phyloP scores from a whole-genome alignment of 2,888 invertebrate genomes.

The Sphecodes monilicornis region DNA sequence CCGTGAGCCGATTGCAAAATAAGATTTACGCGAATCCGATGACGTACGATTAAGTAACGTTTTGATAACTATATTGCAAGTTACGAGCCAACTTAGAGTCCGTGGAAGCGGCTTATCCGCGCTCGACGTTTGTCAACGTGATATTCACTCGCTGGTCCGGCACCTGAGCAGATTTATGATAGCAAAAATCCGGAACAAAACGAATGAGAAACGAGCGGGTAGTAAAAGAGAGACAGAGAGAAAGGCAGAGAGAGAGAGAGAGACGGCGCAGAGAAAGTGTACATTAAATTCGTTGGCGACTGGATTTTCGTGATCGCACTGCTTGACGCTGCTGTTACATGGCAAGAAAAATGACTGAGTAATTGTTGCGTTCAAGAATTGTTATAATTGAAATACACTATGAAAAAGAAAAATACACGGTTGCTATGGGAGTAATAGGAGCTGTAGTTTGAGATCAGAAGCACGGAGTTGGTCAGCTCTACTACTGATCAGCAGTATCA shows the following conservation, averaged over 20 bases:
- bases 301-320: neutral
- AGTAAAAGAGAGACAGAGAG: neutral
- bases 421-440: neutral
- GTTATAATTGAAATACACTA: neutral
- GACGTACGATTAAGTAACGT: conserved; percentile 63
- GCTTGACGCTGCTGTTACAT: neutral
- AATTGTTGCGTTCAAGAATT: neutral
- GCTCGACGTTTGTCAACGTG: conserved; percentile 39
- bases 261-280: neutral
- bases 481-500: too few species aligned
- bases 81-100: conserved; percentile 50
- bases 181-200: neutral
- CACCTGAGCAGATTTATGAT: neutral
- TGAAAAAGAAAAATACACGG: neutral
- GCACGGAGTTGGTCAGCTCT: neutral
- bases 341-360: neutral
- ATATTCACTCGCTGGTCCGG: conserved; percentile 44
- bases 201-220: neutral
- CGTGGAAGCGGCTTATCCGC: conserved; percentile 23
- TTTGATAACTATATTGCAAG: conserved; percentile 63
- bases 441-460: neutral
- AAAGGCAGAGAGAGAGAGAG: neutral
- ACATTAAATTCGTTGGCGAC: neutral
- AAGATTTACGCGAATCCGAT: conserved; percentile 63
- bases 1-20: conserved; percentile 28